Conservation (phyloP, 2,888 invertebrate species). For the Tuberolachnus salignus region DNA sequence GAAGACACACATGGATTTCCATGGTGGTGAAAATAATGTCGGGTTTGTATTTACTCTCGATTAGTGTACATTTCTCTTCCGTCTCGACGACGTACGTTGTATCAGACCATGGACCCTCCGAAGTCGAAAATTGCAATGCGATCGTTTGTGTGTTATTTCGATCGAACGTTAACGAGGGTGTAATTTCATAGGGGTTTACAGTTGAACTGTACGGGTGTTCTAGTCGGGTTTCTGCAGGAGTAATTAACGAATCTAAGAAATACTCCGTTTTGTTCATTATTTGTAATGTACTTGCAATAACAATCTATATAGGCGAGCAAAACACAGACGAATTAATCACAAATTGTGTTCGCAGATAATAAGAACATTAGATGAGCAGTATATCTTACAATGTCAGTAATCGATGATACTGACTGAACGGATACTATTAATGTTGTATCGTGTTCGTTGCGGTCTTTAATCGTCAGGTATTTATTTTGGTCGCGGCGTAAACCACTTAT, state of each 20-base stretch:
- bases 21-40: not conserved
- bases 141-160: not conserved
- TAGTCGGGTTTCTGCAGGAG: no score
- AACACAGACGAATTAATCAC: no score
- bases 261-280: constrained; percentile 1
- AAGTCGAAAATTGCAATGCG: not conserved
- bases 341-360: no score
- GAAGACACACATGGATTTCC: not conserved
- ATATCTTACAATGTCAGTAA: no score
- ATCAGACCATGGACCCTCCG: not conserved
- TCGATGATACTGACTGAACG: no score
- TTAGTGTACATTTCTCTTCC: no score
- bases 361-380: no score
- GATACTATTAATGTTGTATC: no score
- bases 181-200: not conserved
- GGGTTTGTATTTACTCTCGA: not conserved
- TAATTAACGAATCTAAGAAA: not conserved
- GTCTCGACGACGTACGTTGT: not conserved
- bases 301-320: no score
- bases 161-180: constrained; percentile 4
- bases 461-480: not conserved
- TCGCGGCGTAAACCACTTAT: not conserved
- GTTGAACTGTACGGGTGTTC: not conserved
- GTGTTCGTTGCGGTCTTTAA: not conserved
- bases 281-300: not conserved